These are phyloP conservation scores for Yponomeuta evonymella DNA, from an alignment of 2,888 invertebrate species.

Conservation along the genomic window DNA sequence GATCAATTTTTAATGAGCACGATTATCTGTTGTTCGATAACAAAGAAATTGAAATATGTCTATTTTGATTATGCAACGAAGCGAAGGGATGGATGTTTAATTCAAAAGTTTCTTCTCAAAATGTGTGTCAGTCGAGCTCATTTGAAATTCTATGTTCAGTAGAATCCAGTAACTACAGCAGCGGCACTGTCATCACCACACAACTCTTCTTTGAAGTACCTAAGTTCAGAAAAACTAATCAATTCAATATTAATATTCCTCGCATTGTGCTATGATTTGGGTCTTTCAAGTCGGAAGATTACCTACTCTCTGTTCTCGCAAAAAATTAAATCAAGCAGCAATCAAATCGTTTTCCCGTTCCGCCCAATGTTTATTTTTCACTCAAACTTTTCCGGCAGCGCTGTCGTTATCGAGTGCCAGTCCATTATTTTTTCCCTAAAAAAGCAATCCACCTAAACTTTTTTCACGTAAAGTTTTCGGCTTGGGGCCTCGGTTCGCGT, in stretches of 20 bases:
- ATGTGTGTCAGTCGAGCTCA: neutral
- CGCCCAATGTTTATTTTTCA: neutral
- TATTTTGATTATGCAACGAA: neutral
- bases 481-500: neutral
- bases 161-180: no score
- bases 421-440: neutral
- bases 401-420: neutral
- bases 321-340: no score
- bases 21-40: neutral
- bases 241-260: no score
- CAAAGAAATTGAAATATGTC: neutral
- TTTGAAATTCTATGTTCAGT: constrained; percentile 3
- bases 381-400: neutral
- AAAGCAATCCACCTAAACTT: neutral
- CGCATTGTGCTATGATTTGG: no score
- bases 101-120: constrained; percentile 6
- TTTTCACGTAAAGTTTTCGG: constrained; percentile 3
- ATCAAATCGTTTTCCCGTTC: neutral
- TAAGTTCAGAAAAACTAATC: no score
- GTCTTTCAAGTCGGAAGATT: no score
- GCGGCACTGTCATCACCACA: no score
- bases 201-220: no score
- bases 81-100: neutral
- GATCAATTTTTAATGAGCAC: neutral
- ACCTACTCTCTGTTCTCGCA: no score